Conservation (phyloP, 2,888 invertebrate genomes). For the Sthenelais limicola region DNA sequence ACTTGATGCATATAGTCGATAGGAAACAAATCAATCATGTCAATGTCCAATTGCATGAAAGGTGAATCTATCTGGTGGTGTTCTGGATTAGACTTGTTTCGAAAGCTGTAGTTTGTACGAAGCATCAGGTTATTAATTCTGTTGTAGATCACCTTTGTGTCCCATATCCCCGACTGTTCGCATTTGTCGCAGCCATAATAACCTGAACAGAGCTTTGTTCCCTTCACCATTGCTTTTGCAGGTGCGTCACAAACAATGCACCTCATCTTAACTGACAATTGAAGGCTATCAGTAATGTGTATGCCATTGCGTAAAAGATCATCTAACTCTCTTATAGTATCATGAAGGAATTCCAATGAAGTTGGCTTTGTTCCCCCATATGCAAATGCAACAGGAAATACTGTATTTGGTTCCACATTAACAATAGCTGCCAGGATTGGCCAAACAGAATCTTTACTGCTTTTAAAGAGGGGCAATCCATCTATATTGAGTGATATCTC, state of each 20-base stretch:
- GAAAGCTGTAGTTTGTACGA: constrained; percentile 3
- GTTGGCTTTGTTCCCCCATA: constrained; percentile 28
- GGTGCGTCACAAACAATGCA: constrained; percentile 50
- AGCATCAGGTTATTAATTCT: not conserved
- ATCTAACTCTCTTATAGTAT: constrained; percentile 4
- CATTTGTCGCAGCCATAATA: constrained; percentile 48
- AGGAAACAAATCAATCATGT: constrained; percentile 40
- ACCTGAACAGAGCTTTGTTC: constrained; percentile 43
- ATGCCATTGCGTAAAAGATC: too few species aligned
- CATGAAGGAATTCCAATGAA: constrained; percentile 16
- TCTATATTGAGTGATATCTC: constrained; percentile 35
- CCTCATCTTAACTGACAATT: constrained; percentile 9
- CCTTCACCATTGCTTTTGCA: constrained; percentile 45
- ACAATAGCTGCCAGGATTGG: constrained; percentile 8
- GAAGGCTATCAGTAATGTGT: constrained; percentile 1
- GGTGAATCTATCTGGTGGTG: constrained; percentile 35
- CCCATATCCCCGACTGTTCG: constrained; percentile 39
- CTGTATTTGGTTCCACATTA: not conserved
- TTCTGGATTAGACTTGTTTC: not conserved
- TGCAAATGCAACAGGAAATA: constrained; percentile 27
- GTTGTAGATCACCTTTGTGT: constrained; percentile 18
- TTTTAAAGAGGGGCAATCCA: constrained; percentile 33
- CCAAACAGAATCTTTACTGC: constrained; percentile 10
- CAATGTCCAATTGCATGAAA: constrained; percentile 21
- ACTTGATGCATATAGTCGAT: constrained; percentile 66